These are phyloP conservation scores for Psittacara wagleri DNA, from an alignment of 2,113 vertebrate species.

Conservation along the genomic window DNA sequence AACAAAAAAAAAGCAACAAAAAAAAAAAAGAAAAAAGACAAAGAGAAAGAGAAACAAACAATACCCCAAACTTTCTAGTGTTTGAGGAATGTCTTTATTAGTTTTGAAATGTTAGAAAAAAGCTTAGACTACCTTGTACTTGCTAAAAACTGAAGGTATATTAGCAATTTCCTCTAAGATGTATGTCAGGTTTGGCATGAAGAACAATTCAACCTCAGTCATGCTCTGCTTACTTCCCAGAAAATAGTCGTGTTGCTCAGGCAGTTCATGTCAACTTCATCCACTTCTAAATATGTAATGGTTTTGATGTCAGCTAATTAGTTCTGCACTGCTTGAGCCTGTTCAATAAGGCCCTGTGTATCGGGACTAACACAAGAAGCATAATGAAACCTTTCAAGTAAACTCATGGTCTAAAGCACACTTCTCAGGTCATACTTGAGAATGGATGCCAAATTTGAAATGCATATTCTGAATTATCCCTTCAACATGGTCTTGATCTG, in stretches of 20 bases:
- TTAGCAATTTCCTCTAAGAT: not conserved
- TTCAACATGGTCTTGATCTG: not conserved
- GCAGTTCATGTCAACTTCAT: not conserved
- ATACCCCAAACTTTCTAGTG: not conserved
- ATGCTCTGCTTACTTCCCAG: conserved; percentile 5
- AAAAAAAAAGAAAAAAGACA: not conserved
- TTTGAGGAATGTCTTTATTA: not conserved
- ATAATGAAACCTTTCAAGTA: not conserved
- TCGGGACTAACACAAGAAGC: not conserved
- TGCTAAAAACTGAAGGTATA: not conserved
- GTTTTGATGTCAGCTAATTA: conserved; percentile 34
- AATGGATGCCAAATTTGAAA: not conserved
- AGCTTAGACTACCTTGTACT: not conserved
- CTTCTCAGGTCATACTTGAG: not conserved
- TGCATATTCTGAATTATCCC: not conserved
- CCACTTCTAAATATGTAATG: not conserved
- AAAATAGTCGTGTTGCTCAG: not conserved
- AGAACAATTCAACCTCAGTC: not conserved
- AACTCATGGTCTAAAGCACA: not conserved
- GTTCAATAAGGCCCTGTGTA: not conserved
- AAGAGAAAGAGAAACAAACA: not conserved
- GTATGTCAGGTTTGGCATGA: not conserved
- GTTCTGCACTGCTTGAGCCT: not conserved
- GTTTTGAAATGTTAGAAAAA: not conserved
- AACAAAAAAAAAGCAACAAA: no score